phyloP scores from a whole-genome alignment of 2,113 vertebrate species.

The Scalopus aquaticus region DNA sequence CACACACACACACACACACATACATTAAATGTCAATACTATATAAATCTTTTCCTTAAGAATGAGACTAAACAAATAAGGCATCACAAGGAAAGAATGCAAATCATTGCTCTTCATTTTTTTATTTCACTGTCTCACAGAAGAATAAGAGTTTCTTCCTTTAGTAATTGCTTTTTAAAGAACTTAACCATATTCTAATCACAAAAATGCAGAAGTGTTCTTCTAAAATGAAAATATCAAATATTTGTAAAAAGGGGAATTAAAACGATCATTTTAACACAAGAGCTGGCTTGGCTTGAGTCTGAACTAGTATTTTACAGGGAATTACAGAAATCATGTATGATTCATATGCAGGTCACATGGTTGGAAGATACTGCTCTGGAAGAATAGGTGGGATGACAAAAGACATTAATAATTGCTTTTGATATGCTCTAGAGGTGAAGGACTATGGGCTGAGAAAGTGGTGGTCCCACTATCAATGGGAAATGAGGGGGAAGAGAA shows the following conservation, averaged over 20 bases:
- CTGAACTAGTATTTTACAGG: conserved; percentile 20
- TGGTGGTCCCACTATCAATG: conserved; percentile 53
- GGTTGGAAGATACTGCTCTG: conserved; percentile 40
- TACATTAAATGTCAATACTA: neutral
- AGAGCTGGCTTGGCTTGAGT: neutral
- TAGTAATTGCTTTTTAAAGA: conserved; percentile 17
- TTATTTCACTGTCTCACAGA: neutral
- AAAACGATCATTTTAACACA: neutral
- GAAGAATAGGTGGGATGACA: conserved; percentile 58
- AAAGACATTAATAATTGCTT: conserved; percentile 66
- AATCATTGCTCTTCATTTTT: neutral
- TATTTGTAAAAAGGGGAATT: conserved; percentile 46
- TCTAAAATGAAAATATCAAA: conserved; percentile 32
- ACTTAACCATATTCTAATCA: conserved; percentile 19
- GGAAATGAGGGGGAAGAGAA: conserved; percentile 57
- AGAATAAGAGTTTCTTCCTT: conserved; percentile 14
- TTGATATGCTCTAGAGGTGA: conserved; percentile 68
- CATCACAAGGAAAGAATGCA: neutral
- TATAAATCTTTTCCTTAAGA: conserved; percentile 9
- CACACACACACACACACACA: neutral
- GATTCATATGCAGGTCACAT: conserved; percentile 58
- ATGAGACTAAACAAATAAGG: neutral
- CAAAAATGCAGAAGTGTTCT: neutral
- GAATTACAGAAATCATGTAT: conserved; percentile 48
- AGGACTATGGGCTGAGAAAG: conserved; percentile 33